Conservation (phyloP, 2,888 invertebrate genomes). For the Byasa hedistus region DNA sequence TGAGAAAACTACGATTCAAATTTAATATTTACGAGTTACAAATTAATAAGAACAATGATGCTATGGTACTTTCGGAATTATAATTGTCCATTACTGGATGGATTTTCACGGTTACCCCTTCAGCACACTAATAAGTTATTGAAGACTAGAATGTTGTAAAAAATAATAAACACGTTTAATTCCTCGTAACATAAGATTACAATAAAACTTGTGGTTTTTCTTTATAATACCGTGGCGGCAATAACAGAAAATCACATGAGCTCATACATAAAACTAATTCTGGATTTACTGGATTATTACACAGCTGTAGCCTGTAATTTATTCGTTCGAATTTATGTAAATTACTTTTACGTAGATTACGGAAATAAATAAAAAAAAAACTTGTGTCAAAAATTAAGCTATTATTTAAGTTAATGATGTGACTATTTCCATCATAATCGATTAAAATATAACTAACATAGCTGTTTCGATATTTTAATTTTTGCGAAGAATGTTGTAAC, state of each 20-base stretch:
- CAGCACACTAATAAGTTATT: too few relatives aligned
- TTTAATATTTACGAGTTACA: background rate
- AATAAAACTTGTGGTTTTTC: conserved; percentile 29
- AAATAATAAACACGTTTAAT: background rate
- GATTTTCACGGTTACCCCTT: too few relatives aligned
- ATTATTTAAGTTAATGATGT: too few relatives aligned
- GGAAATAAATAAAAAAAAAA: background rate
- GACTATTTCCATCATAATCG: too few relatives aligned
- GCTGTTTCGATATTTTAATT: too few relatives aligned
- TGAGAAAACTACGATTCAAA: conserved; percentile 8
- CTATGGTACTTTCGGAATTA: too few relatives aligned
- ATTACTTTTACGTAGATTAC: background rate
- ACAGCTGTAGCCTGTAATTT: background rate
- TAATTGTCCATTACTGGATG: too few relatives aligned
- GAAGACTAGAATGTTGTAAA: too few relatives aligned
- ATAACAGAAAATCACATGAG: background rate
- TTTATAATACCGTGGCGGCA: background rate
- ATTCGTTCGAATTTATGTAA: background rate
- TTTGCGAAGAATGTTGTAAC: background rate
- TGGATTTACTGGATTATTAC: background rate
- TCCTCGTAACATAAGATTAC: background rate
- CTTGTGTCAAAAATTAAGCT: background rate
- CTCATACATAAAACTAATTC: background rate
- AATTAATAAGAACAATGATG: too few relatives aligned
- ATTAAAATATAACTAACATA: too few relatives aligned